Evolutionary conservation across 2,888 invertebrate species (phyloP).

Genomic region (Orgyia antiqua): DNA sequence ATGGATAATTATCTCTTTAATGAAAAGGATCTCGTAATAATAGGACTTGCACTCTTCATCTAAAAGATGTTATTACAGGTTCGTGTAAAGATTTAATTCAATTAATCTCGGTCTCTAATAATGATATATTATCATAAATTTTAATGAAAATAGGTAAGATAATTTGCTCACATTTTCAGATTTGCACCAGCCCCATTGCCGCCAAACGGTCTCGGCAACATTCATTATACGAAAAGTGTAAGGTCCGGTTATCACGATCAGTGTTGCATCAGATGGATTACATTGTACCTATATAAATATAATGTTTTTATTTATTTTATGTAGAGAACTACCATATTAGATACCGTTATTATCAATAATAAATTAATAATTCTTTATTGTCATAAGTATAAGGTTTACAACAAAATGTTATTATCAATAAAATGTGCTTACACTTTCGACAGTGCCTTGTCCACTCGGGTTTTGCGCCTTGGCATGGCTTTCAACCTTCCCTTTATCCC

Average conservation of each 20-base stretch:
- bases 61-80: too few relatives aligned
- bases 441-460: constrained; percentile 82
- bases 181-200: constrained; percentile 91
- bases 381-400: neutral
- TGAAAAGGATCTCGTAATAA: too few relatives aligned
- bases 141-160: too few relatives aligned
- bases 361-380: too few relatives aligned
- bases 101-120: too few relatives aligned
- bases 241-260: constrained; percentile 81
- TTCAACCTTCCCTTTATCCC: constrained; percentile 89
- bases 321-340: neutral
- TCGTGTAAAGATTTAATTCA: too few relatives aligned
- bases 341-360: too few relatives aligned
- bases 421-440: constrained; percentile 57
- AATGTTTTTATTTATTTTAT: neutral
- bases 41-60: too few relatives aligned
- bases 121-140: too few relatives aligned
- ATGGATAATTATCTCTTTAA: too few relatives aligned
- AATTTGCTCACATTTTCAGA: constrained; percentile 80
- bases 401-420: neutral
- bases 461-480: constrained; percentile 85
- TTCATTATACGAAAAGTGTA: constrained; percentile 86
- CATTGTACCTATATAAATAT: constrained; percentile 85
- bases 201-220: constrained; percentile 86
- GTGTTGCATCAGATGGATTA: constrained; percentile 87